Conservation (phyloP, 2,888 invertebrate genomes). For the Eupeodes luniger region DNA sequence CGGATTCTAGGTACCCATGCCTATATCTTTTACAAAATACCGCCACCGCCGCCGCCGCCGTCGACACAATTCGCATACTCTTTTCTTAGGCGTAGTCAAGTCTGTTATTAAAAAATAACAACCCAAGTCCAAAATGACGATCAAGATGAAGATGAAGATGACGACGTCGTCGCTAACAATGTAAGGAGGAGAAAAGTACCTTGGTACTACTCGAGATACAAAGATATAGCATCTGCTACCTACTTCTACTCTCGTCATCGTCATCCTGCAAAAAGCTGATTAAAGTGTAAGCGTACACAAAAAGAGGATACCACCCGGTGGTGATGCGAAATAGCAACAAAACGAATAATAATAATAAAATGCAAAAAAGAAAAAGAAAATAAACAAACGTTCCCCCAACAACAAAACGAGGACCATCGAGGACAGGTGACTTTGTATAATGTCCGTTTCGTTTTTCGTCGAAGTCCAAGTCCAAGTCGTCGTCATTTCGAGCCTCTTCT, state of each 20-base stretch:
- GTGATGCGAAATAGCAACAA: conserved; percentile 30
- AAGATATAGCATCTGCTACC: conserved; percentile 64
- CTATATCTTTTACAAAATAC: conserved; percentile 47
- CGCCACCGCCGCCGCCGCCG: conserved; percentile 18
- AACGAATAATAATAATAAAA: conserved; percentile 12
- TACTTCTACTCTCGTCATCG: conserved; percentile 41
- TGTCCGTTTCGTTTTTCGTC: background rate
- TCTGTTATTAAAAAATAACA: conserved; percentile 62
- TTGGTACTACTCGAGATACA: conserved; percentile 14
- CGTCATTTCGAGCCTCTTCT: background rate
- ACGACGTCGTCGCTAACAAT: background rate
- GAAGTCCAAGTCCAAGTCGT: conserved; percentile 6
- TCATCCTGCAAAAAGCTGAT: conserved; percentile 63
- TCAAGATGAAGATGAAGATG: background rate
- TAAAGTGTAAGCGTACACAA: conserved; percentile 63
- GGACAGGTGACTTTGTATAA: conserved; percentile 66
- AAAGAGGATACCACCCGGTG: conserved; percentile 59
- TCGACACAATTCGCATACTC: conserved; percentile 21
- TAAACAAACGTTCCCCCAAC: conserved; percentile 21
- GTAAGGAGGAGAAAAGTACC: conserved; percentile 39
- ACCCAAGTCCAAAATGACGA: conserved; percentile 27
- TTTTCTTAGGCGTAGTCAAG: conserved; percentile 38
- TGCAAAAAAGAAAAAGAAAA: background rate
- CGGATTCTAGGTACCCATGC: conserved; percentile 28
- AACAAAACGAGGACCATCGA: conserved; percentile 27